Evolutionary conservation across 1,140 invertebrate genomes (phyloP), one percentile per base, ranked within the genome.

Genomic region (Neelides sp.): DNA sequence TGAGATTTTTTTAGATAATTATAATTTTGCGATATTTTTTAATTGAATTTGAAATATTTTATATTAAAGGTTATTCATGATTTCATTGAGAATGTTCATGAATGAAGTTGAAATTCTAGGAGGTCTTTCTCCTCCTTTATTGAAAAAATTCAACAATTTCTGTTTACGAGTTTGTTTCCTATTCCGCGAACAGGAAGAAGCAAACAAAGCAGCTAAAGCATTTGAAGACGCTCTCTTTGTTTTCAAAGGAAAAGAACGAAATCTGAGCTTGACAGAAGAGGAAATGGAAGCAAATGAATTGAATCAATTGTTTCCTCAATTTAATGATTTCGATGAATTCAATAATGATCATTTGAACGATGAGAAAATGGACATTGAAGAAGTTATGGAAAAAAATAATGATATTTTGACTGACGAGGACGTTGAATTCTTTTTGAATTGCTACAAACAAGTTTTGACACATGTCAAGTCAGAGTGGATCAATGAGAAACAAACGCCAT

Each of bases 161-260:
- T n/a, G n/a, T n/a, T n/a, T n/a, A n/a, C n/a, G n/a, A n/a, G n/a
- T n/a, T n/a, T n/a, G n/a, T n/a, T n/a, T n/a, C n/a, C n/a, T n/a
- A n/a, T n/a, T n/a, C n/a, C n/a, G n/a, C n/a, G n/a, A n/a, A 36
- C 79, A 88, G 53, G 76, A 87, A 61, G 73, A 78, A 45, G 73
- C 78, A 37, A 74, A 75, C 20, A 74, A 79, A 55, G 71, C 72
- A 55, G 75, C 78, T 55, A 76, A 82, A 54, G 71, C 74, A 28
- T 82, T 87, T 59, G 78, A 86, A 47, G 80, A 87, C 41, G 82
- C 78, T 59, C 65, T 94, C 8, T 96, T 88, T 68, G 77, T 80
- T 49, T 85, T 78, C 26, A 88, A 83, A 71, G 62, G 58, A 20
- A 49, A 49, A 28, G 52, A 57, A 44, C 39, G 43, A 72, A 75